Conservation (phyloP, 2,888 invertebrate species). For the Zygogramma bicolorata region DNA sequence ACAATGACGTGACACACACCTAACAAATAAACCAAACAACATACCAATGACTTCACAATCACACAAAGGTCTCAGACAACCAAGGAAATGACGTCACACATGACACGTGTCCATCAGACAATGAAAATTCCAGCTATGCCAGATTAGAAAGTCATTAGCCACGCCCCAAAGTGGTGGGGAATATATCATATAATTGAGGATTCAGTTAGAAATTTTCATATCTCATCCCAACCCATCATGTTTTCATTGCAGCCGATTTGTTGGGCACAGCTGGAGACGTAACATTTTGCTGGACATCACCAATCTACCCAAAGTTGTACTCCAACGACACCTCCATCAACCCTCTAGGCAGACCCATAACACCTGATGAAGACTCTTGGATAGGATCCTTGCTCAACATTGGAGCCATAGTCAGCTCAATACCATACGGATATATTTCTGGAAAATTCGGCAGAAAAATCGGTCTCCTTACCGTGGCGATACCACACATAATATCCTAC, state of each 20-base stretch:
- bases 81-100: too few relatives aligned
- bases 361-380: constrained; percentile 67
- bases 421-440: constrained; percentile 75
- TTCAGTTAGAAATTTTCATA: neutral
- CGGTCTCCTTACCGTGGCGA: constrained; percentile 71
- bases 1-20: too few relatives aligned
- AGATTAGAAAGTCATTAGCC: too few relatives aligned
- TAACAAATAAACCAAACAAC: too few relatives aligned
- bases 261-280: constrained; percentile 53
- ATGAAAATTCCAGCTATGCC: too few relatives aligned
- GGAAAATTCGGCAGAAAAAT: constrained; percentile 77
- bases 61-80: too few relatives aligned
- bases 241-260: constrained; percentile 50
- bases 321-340: constrained; percentile 54
- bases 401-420: constrained; percentile 73
- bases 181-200: neutral
- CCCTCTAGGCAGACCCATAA: constrained; percentile 60
- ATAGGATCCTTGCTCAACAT: constrained; percentile 67
- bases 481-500: constrained; percentile 51
- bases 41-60: too few relatives aligned
- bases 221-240: neutral
- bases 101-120: too few relatives aligned
- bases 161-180: too few relatives aligned
- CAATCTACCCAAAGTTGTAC: constrained; percentile 51
- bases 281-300: constrained; percentile 54